Percentiles rank a stretch among this genome's conserved stretches.
phyloP scores from a whole-genome alignment of 2,888 invertebrate species.

The Alloscopus bannaensis region DNA sequence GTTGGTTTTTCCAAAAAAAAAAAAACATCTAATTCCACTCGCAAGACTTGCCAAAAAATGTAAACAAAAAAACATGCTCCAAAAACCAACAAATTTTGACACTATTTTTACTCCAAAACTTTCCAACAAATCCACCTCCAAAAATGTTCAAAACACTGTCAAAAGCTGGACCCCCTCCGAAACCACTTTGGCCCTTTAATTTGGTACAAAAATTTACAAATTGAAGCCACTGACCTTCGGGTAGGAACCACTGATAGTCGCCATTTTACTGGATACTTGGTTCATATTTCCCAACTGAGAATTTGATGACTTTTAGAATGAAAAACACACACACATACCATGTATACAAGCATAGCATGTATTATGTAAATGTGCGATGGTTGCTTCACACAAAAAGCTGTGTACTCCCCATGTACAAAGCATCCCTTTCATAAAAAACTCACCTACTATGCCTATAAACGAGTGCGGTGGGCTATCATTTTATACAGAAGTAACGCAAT shows the following conservation, averaged over 20 bases:
- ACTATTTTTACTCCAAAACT: background rate
- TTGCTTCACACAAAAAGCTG: too few species aligned
- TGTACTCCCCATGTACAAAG: too few species aligned
- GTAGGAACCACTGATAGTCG: conserved; percentile 60
- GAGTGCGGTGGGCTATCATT: too few species aligned
- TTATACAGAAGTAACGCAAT: too few species aligned
- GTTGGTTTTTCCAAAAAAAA: too few species aligned
- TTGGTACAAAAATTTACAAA: background rate
- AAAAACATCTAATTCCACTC: background rate
- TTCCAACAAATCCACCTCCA: background rate
- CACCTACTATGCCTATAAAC: too few species aligned
- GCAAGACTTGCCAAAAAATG: background rate
- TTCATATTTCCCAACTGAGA: conserved; percentile 46
- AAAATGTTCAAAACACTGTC: background rate
- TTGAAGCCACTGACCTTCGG: conserved; percentile 39
- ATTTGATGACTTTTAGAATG: conserved; percentile 1
- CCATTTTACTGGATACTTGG: conserved; percentile 64
- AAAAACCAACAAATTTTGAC: too few species aligned
- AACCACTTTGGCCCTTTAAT: background rate
- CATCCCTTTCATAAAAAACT: too few species aligned
- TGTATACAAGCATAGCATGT: too few species aligned
- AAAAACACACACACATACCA: too few species aligned
- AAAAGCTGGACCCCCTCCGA: background rate
- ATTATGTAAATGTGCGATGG: too few species aligned
- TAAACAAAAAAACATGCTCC: background rate